Percentiles rank a stretch among this genome's conserved stretches.
phyloP scores from a whole-genome alignment of 2,797 vertebrate species.

The Acridotheres tristis region DNA sequence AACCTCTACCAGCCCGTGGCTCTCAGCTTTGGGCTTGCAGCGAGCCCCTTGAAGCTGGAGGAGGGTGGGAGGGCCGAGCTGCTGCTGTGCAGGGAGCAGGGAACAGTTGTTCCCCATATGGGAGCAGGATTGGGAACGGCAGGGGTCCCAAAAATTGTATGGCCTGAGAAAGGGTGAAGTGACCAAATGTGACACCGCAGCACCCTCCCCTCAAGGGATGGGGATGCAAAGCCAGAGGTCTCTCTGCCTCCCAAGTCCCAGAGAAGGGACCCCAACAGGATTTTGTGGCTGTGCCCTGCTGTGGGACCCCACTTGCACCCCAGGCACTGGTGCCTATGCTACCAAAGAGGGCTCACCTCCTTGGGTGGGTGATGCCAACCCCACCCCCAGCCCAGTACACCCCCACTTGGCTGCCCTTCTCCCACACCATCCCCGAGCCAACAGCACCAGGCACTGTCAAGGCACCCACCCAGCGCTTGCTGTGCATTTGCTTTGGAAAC shows the following conservation, averaged over 20 bases:
- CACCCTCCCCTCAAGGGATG: neutral
- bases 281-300: neutral
- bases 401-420: neutral
- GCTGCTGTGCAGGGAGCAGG: accelerated
- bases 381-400: accelerated
- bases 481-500: neutral
- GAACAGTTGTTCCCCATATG: neutral
- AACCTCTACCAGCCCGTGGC: neutral
- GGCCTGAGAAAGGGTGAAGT: neutral
- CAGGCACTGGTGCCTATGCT: accelerated
- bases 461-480: accelerated
- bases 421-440: accelerated
- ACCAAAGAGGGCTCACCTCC: neutral
- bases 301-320: neutral
- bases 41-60: neutral
- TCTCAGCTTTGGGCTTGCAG: neutral
- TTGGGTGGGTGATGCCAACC: neutral
- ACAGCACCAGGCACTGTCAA: neutral
- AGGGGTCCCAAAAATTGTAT: accelerated
- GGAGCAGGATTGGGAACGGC: accelerated
- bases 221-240: neutral
- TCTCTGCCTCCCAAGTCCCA: accelerated
- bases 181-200: accelerated
- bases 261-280: neutral
- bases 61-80: neutral